These are phyloP conservation scores for Tetrao urogallus DNA, from an alignment of 2,113 vertebrate species.

Conservation along the genomic window DNA sequence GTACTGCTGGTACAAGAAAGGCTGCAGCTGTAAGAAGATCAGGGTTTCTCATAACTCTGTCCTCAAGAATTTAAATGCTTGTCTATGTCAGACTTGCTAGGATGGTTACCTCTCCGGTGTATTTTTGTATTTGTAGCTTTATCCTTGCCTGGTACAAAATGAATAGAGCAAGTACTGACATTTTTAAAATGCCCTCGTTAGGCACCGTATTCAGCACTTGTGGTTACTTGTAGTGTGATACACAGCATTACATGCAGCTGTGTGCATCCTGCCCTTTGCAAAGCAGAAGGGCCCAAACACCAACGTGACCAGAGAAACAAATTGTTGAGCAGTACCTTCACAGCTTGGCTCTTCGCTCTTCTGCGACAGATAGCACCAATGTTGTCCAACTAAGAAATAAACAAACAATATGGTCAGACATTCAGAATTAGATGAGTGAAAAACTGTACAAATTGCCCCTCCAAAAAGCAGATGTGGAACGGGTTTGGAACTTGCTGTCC, in stretches of 20 bases:
- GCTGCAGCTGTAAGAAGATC: neutral
- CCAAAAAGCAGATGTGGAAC: neutral
- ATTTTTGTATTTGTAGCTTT: neutral
- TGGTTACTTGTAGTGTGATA: fast-evolving
- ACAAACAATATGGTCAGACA: neutral
- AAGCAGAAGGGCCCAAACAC: neutral
- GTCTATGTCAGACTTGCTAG: neutral
- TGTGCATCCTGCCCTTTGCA: neutral
- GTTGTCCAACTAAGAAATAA: neutral
- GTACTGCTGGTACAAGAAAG: neutral
- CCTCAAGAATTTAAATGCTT: neutral
- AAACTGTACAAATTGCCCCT: neutral
- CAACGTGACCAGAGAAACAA: fast-evolving
- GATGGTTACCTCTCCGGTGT: neutral
- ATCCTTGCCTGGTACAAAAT: neutral
- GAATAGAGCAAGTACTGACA: fast-evolving
- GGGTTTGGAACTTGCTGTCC: neutral
- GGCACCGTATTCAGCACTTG: neutral
- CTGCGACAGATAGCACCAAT: constrained; percentile 69
- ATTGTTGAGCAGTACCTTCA: constrained; percentile 21
- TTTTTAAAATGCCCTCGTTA: neutral
- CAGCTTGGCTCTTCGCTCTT: neutral
- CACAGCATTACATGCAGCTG: neutral
- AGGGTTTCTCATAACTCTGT: neutral
- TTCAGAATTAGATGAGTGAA: neutral